Conservation (phyloP, 1,140 invertebrate genomes). For the Lamellibrachia luymesi region DNA sequence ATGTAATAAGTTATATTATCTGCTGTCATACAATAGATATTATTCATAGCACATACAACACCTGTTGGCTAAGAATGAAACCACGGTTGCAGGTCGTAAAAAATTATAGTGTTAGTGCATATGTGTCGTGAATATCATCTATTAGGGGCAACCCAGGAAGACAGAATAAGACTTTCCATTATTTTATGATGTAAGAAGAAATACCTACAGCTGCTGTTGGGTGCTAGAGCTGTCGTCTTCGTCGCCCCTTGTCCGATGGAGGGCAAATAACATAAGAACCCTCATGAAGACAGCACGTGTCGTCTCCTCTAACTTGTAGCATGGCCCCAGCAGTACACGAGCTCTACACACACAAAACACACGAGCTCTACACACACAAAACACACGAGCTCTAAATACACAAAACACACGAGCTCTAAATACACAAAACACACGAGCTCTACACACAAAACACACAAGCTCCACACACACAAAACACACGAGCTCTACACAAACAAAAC, state of each 20-base stretch:
- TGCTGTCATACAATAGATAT: too few species aligned
- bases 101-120: too few species aligned
- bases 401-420: neutral
- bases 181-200: neutral
- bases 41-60: too few species aligned
- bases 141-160: neutral
- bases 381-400: neutral
- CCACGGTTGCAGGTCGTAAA: too few species aligned
- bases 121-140: too few species aligned
- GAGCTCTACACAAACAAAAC: too few species aligned
- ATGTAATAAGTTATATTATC: too few species aligned
- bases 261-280: conserved; percentile 57
- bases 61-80: too few species aligned
- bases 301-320: conserved; percentile 50
- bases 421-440: neutral
- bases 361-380: neutral
- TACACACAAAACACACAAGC: conserved; percentile 4
- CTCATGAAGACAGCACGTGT: conserved; percentile 55
- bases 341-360: conserved; percentile 36
- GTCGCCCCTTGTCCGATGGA: conserved; percentile 56
- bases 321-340: conserved; percentile 47
- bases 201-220: conserved; percentile 51
- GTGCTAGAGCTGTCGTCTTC: conserved; percentile 47
- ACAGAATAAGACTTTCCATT: neutral
- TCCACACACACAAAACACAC: too few species aligned